phyloP scores from a whole-genome alignment of 2,888 invertebrate species.

The Macaria notata region DNA sequence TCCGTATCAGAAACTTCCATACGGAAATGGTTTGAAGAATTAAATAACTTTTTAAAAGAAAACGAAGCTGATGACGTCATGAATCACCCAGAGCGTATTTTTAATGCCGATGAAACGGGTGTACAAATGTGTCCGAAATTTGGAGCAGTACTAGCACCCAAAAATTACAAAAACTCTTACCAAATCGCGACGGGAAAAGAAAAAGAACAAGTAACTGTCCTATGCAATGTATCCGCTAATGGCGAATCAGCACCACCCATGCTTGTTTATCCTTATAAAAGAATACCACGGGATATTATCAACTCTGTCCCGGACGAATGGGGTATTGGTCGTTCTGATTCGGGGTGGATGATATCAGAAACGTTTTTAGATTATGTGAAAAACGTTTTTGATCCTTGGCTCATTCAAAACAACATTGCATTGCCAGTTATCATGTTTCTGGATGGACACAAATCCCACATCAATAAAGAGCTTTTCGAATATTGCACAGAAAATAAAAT shows the following conservation, averaged over 20 bases:
- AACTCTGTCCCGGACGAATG: slow-evolving; percentile 31
- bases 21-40: slow-evolving; percentile 18
- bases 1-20: slow-evolving; percentile 15
- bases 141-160: slow-evolving; percentile 12
- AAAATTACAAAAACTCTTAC: slow-evolving; percentile 8
- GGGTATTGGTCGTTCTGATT: slow-evolving; percentile 32
- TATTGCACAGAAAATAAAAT: slow-evolving; percentile 35
- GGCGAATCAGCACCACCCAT: slow-evolving; percentile 34
- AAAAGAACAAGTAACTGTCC: slow-evolving; percentile 7
- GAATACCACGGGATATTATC: slow-evolving; percentile 32
- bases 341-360: slow-evolving; percentile 39
- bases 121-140: slow-evolving; percentile 16
- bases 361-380: slow-evolving; percentile 34
- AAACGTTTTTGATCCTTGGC: slow-evolving; percentile 17
- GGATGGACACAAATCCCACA: slow-evolving; percentile 32
- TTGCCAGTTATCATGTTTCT: slow-evolving; percentile 28
- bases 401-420: slow-evolving; percentile 15
- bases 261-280: slow-evolving; percentile 36
- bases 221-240: slow-evolving; percentile 15
- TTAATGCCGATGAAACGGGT: slow-evolving; percentile 20
- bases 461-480: slow-evolving; percentile 29
- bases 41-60: slow-evolving; percentile 9
- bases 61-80: slow-evolving; percentile 17
- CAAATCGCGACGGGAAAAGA: slow-evolving; percentile 8
- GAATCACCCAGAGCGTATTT: slow-evolving; percentile 14